Evolutionary conservation across 2,797 vertebrate genomes (phyloP), one percentile per base, ranked within the genome.

Genomic region (Argya squamiceps): DNA sequence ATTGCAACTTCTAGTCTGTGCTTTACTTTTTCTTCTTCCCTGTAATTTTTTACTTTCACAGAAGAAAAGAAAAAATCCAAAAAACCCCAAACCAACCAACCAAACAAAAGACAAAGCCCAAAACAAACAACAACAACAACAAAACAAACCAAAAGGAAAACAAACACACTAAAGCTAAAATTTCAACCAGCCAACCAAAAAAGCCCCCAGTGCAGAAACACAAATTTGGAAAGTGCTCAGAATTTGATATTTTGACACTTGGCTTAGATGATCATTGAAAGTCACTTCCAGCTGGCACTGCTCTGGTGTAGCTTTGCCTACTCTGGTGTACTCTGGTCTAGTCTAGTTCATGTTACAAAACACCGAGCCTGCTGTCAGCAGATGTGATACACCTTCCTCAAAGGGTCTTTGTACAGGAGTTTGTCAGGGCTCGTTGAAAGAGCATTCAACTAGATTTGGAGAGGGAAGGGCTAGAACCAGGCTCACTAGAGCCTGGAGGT

Each of bases 181-280:
- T 58, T 64, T 6, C 8, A 32, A 43, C 1, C 1, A 43, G 15
- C 1, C 10, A 53, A 44, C 5, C 2, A 34, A 24, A 30, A 44
- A 44, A 43, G 1, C 0, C 9, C 1, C 3, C n/a, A 63, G 15
- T 7, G 13, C 17, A 83, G 34, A 56, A 47, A 41, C 2, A 2
- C 5, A 52, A 12, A 29, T 56, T 60, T 65, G 20, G 65, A 50
- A 65, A 60, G 6, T 4, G 19, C 2, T 0, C 7, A 15, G 15
- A 53, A 58, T 58, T 53, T 41, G 20, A 19, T 3, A 3, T 62
- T 83, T 70, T 65, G 19, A 9, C 39, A 6, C 12, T 39, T 79
- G 26, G 16, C 37, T 50, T 37, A 46, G 27, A 30, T n/a, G 9
- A 30, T 10, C 29, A 29, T 18, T 44, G 9, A 32, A 58, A 80